These are phyloP conservation scores for Kryptolebias ocellatus DNA, from an alignment of 2,797 vertebrate species.

Conservation along the genomic window DNA sequence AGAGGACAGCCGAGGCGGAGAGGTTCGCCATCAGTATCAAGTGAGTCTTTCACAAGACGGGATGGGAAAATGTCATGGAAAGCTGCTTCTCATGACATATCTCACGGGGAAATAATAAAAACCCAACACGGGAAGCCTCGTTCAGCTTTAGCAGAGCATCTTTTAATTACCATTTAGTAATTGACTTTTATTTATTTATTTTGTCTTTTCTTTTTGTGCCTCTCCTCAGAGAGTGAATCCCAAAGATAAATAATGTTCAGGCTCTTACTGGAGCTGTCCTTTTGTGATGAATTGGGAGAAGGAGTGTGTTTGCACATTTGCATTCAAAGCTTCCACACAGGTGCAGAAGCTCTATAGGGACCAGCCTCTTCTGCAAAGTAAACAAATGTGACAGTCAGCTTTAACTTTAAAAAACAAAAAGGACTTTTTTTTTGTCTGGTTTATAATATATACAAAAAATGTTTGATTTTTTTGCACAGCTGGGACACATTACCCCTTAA, in stretches of 20 bases:
- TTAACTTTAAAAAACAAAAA: constrained; percentile 17
- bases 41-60: constrained; percentile 77
- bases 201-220: constrained; percentile 19
- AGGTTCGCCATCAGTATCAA: constrained; percentile 98
- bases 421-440: constrained; percentile 14
- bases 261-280: constrained; percentile 42
- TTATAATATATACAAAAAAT: neutral
- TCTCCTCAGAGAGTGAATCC: constrained; percentile 32
- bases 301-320: constrained; percentile 25
- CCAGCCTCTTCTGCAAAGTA: constrained; percentile 10
- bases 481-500: neutral
- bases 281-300: constrained; percentile 16
- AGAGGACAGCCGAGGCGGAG: constrained; percentile 94
- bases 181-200: constrained; percentile 49
- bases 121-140: constrained; percentile 33
- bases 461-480: constrained; percentile 2
- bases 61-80: constrained; percentile 21
- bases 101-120: constrained; percentile 22
- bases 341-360: constrained; percentile 24
- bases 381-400: constrained; percentile 19
- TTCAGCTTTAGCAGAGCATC: constrained; percentile 38
- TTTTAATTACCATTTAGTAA: constrained; percentile 63
- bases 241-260: constrained; percentile 17
- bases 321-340: constrained; percentile 26
- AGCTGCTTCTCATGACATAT: constrained; percentile 31